These are phyloP conservation scores for Resseliella maxima DNA, from an alignment of 2,888 invertebrate genomes.

Conservation along the genomic window DNA sequence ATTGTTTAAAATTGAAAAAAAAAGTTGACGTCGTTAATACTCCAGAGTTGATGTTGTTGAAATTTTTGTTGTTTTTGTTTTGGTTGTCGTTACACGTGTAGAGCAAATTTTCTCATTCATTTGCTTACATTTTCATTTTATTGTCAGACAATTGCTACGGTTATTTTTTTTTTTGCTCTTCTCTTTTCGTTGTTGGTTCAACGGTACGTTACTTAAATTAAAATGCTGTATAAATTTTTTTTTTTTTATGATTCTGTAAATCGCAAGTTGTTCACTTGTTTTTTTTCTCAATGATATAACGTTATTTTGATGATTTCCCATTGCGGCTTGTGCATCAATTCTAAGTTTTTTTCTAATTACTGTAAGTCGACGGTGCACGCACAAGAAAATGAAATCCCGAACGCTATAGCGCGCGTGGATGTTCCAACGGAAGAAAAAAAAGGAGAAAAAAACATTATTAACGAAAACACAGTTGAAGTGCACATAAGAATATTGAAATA, in stretches of 20 bases:
- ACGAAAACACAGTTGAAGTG: background rate
- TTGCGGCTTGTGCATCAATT: conserved; percentile 34
- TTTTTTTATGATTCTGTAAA: conserved; percentile 24
- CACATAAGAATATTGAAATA: conserved; percentile 4
- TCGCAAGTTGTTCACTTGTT: background rate
- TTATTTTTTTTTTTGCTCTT: background rate
- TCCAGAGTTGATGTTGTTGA: background rate
- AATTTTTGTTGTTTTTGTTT: background rate
- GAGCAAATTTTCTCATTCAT: background rate
- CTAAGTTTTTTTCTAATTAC: background rate
- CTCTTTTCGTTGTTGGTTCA: background rate
- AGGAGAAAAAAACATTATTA: background rate
- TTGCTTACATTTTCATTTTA: conserved; percentile 23
- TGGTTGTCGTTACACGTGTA: background rate
- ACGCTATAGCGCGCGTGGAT: no score
- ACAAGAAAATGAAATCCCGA: conserved; percentile 12
- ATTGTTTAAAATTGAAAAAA: background rate
- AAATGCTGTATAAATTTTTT: background rate
- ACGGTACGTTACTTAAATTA: conserved; percentile 27
- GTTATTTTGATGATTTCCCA: conserved; percentile 3
- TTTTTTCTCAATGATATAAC: background rate
- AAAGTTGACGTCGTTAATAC: background rate
- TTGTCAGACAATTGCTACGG: background rate
- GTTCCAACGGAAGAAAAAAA: background rate
- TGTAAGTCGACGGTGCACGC: background rate